Evolutionary conservation across 2,888 invertebrate species (phyloP), one percentile per base, ranked within the genome.

Genomic region (Drosophila ustulata): DNA sequence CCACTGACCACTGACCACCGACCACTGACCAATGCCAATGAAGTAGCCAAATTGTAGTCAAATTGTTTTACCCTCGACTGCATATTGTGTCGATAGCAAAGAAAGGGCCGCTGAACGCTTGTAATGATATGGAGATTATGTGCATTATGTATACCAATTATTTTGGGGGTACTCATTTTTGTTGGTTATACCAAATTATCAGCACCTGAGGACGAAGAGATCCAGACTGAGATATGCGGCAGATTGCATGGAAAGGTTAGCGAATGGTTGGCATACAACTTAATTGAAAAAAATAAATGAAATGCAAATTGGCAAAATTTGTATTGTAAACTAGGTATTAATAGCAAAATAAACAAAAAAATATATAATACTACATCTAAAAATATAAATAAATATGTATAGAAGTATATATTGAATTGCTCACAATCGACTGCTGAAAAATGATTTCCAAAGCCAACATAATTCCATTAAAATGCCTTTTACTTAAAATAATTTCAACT

Each of bases 31-130:
- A 57, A 57, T 45, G 62, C 41, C 49, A 61, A 61, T 62, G 56
- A 58, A 66, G 78, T 72, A 68, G 73, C 78, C 81, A 69, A 80
- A 80, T 62, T 72, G 65, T 62, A 37, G 61, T 52, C 79, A 70
- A 75, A 78, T 62, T 66, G 63, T 66, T 51, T 23, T 32, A 56
- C 55, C 55, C 55, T 51, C 28, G 39, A 23, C 52, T 66, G 52
- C 23, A 26, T 55, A 34, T 64, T 30, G 56, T 25, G 37, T 37
- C 4, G 52, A 46, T 11, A 13, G 28, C 11, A 43, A 43, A 25
- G 8, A 13, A 51, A 32, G 26, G 50, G 30, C 9, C 28, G 39
- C 9, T 9, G 34, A 59, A 34, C 56, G 49, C 52, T 56, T 52
- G 53, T 34, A 71, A 71, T 77, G 72, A 66, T 66, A 75, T 74